A percentile compares a stretch with the other conserved stretches of the same genome.
Conservation (phyloP, 2,888 invertebrate genomes). For the Microctonus hyperodae region DNA sequence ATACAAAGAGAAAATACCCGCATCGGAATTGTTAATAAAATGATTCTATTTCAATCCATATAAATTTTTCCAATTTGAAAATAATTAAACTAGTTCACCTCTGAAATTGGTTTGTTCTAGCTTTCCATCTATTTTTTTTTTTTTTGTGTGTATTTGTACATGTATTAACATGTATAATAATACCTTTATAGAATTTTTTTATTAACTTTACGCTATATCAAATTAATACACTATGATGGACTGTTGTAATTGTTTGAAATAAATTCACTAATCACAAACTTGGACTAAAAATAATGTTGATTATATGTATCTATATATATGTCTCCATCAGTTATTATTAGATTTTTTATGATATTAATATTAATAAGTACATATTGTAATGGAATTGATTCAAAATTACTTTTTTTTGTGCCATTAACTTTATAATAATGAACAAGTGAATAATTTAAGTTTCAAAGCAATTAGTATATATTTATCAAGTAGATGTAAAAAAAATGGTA, state of each 20-base stretch:
- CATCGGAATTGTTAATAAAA: not conserved
- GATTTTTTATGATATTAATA: too few species aligned
- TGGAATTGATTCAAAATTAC: too few species aligned
- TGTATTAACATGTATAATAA: not conserved
- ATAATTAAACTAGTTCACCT: not conserved
- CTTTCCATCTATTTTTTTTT: not conserved
- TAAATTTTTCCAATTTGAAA: not conserved
- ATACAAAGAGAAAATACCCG: not conserved
- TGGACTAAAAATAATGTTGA: not conserved
- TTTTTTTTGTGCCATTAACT: too few species aligned
- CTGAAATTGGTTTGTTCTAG: not conserved
- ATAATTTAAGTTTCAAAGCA: not conserved
- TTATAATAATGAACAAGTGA: too few species aligned
- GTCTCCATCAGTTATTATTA: too few species aligned
- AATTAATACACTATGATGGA: not conserved
- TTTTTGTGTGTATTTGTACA: not conserved
- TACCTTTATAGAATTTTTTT: not conserved
- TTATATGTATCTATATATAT: too few species aligned
- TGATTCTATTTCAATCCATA: not conserved
- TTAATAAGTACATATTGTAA: too few species aligned
- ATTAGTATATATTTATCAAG: not conserved
- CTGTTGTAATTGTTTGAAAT: not conserved
- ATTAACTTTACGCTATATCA: not conserved
- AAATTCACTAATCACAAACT: too few species aligned
- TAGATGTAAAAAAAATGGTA: constrained; percentile 6